Evolutionary conservation across 2,888 invertebrate genomes (phyloP), one percentile per base, ranked within the genome.

Genomic region (Oxytorus armatus): DNA sequence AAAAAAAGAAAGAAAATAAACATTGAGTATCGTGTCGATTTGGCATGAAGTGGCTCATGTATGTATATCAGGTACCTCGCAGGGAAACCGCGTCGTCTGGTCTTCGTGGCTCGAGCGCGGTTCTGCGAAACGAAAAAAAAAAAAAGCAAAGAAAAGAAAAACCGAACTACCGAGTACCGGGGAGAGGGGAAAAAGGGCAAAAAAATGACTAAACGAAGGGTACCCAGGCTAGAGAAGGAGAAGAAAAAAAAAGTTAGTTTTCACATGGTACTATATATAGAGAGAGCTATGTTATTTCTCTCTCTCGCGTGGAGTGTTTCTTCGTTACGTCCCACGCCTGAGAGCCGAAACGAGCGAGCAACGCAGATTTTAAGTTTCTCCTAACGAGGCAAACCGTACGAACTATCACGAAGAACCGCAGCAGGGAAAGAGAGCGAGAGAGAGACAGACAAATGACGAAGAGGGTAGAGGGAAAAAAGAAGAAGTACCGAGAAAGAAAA

Each of bases 111-210:
- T 39, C 33, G 44, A 75, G 47, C 68, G 59, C 68, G 59, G 51
- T 78, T 74, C 78, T 36, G 42, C 73, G 78, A 78, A 78, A 21
- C 59, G 53, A 73, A 51, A 68, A 33, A 66, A 59, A 72, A 73
- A 51, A 42, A 29, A 8, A n/a, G n/a, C n/a, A 78, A 21, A 59
- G 53, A 73, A 51, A 68, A 33, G 59, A 59, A 72, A 73, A 51
- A 42, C 21, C 5, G 10, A 18, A 42, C 11, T 29, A 2, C 29
- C n/a, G 23, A 33, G 11, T n/a, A n/a, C 23, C n/a, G 33, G 33
- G 18, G n/a, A 39, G 53, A 25, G 25, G 42, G 14, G 18, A 63
- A 33, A 33, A 29, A 44, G 36, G 29, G 14, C 23, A 49, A 44
- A 39, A 66, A 44, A 49, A 39, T n/a, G 29, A 29, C 2, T 25